Evolutionary conservation across 1,140 invertebrate species (phyloP).

Genomic region (Drosophila tani): DNA sequence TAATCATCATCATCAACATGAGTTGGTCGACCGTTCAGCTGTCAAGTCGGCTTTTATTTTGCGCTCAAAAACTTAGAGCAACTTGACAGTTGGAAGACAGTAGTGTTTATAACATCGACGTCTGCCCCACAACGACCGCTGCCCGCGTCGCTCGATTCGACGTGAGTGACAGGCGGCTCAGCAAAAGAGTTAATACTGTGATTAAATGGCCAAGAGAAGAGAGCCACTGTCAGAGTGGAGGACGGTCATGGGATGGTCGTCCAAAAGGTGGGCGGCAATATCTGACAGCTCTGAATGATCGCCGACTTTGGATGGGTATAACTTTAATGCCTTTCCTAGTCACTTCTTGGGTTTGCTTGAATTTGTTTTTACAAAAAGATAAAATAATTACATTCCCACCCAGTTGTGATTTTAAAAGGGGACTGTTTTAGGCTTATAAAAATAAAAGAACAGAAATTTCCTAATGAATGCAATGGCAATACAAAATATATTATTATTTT

Average conservation of each 20-base stretch:
- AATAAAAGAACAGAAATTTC: not conserved
- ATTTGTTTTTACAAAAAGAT: not conserved
- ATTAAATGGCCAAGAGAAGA: conserved; percentile 77
- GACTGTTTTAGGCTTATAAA: not conserved
- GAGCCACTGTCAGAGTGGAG: conserved; percentile 68
- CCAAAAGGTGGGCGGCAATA: conserved; percentile 68
- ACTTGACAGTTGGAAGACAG: conserved; percentile 83
- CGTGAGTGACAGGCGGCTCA: conserved; percentile 83
- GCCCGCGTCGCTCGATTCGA: conserved; percentile 36
- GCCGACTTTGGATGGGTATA: conserved; percentile 11
- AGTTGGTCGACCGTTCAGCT: conserved; percentile 69
- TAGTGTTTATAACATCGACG: conserved; percentile 79
- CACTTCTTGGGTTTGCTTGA: not conserved
- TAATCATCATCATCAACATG: conserved; percentile 72
- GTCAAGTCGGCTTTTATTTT: conserved; percentile 82
- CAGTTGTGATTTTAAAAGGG: not conserved
- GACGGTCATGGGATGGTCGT: conserved; percentile 37
- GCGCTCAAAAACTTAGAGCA: conserved; percentile 80
- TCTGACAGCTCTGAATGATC: conserved; percentile 60
- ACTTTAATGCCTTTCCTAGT: conserved; percentile 2
- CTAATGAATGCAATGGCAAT: not conserved
- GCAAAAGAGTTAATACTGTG: conserved; percentile 85
- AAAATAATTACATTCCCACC: too few relatives aligned
- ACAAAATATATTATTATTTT: not conserved
- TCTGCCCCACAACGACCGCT: conserved; percentile 27